A percentile compares a stretch with the other conserved stretches of the same genome.
phyloP scores from a whole-genome alignment of 1,140 invertebrate species.

The Hyphantria cunea region DNA sequence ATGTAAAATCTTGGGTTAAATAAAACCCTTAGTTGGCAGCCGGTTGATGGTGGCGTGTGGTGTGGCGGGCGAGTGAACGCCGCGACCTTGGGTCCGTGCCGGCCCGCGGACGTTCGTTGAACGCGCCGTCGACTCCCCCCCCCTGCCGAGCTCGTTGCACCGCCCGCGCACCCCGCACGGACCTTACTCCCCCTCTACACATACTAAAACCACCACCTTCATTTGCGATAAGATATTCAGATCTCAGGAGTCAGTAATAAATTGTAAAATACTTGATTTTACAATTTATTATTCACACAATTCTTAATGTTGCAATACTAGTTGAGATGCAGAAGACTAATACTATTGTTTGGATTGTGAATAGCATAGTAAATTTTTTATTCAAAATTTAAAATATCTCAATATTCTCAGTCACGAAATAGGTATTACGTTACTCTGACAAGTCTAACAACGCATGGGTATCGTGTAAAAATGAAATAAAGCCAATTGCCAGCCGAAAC shows the following conservation, averaged over 20 bases:
- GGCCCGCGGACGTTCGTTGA: conserved; percentile 78
- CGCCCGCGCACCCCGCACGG: conserved; percentile 36
- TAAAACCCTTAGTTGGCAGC: conserved; percentile 36
- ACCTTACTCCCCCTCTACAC: conserved; percentile 29
- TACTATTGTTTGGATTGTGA: too few relatives aligned
- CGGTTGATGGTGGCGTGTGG: conserved; percentile 40
- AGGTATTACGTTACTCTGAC: conserved; percentile 22
- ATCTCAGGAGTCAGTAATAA: too few relatives aligned
- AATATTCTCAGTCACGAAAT: conserved; percentile 19
- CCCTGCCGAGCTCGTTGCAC: conserved; percentile 17
- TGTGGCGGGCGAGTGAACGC: conserved; percentile 65
- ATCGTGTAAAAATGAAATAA: conserved; percentile 20
- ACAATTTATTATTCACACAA: too few relatives aligned
- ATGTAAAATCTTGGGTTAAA: conserved; percentile 33
- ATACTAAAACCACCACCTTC: conserved; percentile 41
- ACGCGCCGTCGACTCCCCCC: conserved; percentile 48
- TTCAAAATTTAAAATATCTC: too few relatives aligned
- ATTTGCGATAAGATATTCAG: conserved; percentile 47
- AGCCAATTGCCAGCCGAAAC: conserved; percentile 16
- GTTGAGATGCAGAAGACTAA: too few relatives aligned
- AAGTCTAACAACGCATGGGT: neutral
- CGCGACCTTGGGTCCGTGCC: conserved; percentile 73
- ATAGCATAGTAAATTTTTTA: too few relatives aligned
- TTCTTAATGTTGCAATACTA: too few relatives aligned
- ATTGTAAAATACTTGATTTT: too few relatives aligned